Conservation (phyloP, 2,113 vertebrate species). For the Coptodon rendalli region DNA sequence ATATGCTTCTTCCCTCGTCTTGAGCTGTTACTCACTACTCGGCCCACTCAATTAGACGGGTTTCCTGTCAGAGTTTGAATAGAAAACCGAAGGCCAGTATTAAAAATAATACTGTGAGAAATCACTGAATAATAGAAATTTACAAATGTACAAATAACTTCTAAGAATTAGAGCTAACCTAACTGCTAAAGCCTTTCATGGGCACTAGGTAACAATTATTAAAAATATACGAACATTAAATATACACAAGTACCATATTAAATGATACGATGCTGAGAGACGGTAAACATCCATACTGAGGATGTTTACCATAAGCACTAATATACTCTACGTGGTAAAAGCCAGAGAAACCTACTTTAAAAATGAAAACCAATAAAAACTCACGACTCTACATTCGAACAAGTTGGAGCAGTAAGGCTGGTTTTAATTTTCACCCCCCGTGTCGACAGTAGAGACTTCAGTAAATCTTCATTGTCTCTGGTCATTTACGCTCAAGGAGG, state of each 20-base stretch:
- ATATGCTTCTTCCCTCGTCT: not conserved
- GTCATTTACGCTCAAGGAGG: fast-evolving
- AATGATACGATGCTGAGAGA: not conserved
- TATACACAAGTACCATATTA: not conserved
- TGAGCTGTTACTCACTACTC: not conserved
- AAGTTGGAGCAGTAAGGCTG: not conserved
- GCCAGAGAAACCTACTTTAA: not conserved
- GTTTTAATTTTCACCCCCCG: not conserved
- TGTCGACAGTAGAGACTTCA: not conserved
- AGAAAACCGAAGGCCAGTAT: not conserved
- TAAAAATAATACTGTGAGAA: not conserved
- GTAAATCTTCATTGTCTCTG: not conserved
- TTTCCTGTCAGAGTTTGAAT: not conserved
- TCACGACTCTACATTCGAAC: not conserved
- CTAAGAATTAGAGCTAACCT: not conserved
- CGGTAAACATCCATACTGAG: not conserved
- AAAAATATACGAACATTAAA: not conserved
- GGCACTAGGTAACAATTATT: not conserved
- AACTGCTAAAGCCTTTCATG: not conserved
- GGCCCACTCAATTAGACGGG: fast-evolving
- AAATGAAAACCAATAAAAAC: not conserved
- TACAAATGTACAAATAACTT: not conserved
- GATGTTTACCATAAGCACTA: not conserved
- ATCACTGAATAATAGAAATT: not conserved
- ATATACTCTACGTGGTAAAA: fast-evolving